These are phyloP conservation scores for Icerya purchasi DNA, from an alignment of 2,888 invertebrate genomes.

Conservation along the genomic window DNA sequence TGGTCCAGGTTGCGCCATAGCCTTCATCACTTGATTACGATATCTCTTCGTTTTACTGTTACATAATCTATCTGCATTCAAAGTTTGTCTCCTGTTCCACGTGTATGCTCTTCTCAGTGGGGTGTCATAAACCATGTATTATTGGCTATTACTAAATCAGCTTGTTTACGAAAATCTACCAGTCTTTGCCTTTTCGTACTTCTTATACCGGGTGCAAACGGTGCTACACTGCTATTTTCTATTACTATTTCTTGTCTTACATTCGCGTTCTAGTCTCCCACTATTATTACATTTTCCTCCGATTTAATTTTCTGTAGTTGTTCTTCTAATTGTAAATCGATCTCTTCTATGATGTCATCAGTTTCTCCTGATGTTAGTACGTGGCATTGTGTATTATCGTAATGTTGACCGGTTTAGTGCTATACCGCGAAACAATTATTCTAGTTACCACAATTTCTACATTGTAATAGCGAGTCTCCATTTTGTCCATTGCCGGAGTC, in stretches of 20 bases:
- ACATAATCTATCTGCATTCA: neutral
- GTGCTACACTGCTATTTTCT: neutral
- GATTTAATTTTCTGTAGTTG: neutral
- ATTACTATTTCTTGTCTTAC: neutral
- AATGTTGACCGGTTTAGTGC: no score
- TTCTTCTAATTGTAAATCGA: neutral
- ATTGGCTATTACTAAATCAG: neutral
- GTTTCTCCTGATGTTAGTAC: neutral
- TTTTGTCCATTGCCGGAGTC: neutral
- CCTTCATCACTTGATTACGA: neutral
- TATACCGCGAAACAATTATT: no score
- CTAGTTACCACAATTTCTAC: no score
- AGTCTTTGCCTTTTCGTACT: neutral
- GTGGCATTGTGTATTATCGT: neutral
- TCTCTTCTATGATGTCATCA: neutral
- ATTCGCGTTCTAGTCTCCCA: neutral
- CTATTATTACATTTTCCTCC: neutral
- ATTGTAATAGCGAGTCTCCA: no score
- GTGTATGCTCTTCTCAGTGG: neutral
- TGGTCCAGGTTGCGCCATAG: neutral
- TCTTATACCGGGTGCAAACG: neutral
- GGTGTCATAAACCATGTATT: no score
- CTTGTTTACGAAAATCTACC: neutral
- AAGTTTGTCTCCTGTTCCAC: neutral
- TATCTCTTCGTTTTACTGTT: neutral